A percentile compares a stretch with the other conserved stretches of the same genome.
These are phyloP conservation scores for Oxycera nigricornis DNA, from an alignment of 2,888 invertebrate genomes.

Conservation along the genomic window DNA sequence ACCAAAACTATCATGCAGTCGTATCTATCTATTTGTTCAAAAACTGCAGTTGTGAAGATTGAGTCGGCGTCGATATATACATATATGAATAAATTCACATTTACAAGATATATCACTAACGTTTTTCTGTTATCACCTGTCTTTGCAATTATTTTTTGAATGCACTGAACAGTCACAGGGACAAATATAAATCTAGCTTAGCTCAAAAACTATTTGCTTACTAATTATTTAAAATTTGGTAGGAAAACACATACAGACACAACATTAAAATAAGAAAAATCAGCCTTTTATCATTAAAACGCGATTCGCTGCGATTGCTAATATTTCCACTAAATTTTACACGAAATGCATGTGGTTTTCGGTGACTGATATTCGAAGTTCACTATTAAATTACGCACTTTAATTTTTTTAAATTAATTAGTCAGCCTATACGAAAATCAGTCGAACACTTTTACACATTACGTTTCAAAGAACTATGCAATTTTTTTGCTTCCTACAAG, in stretches of 20 bases:
- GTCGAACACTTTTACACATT: slow-evolving; percentile 36
- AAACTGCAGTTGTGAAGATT: too few relatives aligned
- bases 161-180: not conserved
- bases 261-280: slow-evolving; percentile 48
- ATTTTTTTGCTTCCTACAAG: not conserved
- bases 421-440: slow-evolving; percentile 40
- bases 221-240: not conserved
- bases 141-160: not conserved
- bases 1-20: slow-evolving; percentile 14
- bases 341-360: slow-evolving; percentile 27
- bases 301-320: slow-evolving; percentile 6
- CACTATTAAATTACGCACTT: slow-evolving; percentile 7
- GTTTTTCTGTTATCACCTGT: not conserved
- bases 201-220: not conserved
- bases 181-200: not conserved
- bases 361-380: slow-evolving; percentile 4
- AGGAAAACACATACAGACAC: slow-evolving; percentile 45
- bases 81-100: not conserved
- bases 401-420: slow-evolving; percentile 20
- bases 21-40: not conserved
- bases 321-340: slow-evolving; percentile 15
- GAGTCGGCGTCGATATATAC: too few relatives aligned
- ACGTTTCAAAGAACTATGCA: not conserved
- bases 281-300: slow-evolving; percentile 45
- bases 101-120: not conserved